A percentile compares a stretch with the other conserved stretches of the same genome.
Conservation (phyloP, 2,113 vertebrate species). For the Corythoichthys haematopterus region DNA sequence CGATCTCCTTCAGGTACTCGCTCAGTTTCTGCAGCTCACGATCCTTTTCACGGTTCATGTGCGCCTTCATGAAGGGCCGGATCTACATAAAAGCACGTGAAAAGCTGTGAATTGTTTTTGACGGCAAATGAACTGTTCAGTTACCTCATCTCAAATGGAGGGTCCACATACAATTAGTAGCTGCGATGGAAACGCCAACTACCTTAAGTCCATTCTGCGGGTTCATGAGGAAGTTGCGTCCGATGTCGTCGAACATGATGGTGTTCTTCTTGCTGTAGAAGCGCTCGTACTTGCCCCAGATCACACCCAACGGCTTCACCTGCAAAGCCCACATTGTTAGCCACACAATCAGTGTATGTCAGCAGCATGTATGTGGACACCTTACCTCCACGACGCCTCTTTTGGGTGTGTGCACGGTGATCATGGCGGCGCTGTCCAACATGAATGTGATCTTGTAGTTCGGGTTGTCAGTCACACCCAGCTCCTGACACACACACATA, state of each 20-base stretch:
- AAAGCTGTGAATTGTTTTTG: too few relatives aligned
- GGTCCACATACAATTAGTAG: not conserved
- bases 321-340: slow-evolving; percentile 50
- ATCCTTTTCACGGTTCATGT: slow-evolving; percentile 96
- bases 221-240: slow-evolving; percentile 98
- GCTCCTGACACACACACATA: slow-evolving; percentile 74
- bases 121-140: too few relatives aligned
- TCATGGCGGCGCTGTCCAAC: slow-evolving; percentile 98
- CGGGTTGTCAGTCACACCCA: slow-evolving; percentile 92
- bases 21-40: slow-evolving; percentile 94
- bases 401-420: slow-evolving; percentile 95
- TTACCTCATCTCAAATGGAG: too few relatives aligned
- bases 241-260: slow-evolving; percentile 99
- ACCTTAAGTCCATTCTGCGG: slow-evolving; percentile 98
- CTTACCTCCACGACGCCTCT: slow-evolving; percentile 93
- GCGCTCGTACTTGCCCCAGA: slow-evolving; percentile 95
- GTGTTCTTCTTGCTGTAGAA: slow-evolving; percentile 97
- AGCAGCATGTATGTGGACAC: slow-evolving; percentile 11
- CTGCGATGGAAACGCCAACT: not conserved
- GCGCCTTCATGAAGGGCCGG: slow-evolving; percentile 97
- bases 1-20: slow-evolving; percentile 98
- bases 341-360: not conserved
- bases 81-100: slow-evolving; percentile 71
- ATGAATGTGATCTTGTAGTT: slow-evolving; percentile 99
- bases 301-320: slow-evolving; percentile 97